Percentiles rank a stretch among this genome's conserved stretches.
These are phyloP conservation scores for honey bee (Apis mellifera) DNA, from an alignment of 1,140 invertebrate genomes.

Conservation along the genomic window Amel_HAv3.1 CM009945.2:3948501-3949000, in stretches of 20 bases:
- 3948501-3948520: no score
- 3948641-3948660: no score
- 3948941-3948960: conserved; percentile 73
- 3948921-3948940: conserved; percentile 80
- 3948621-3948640: no score
- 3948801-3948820: conserved; percentile 10
- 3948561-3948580: no score
- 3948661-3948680: no score
- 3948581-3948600: no score
- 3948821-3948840: conserved; percentile 76
- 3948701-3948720: no score
- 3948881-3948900: conserved; percentile 81
- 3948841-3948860: conserved; percentile 75
- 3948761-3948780: neutral
- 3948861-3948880: conserved; percentile 80
- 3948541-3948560: no score
- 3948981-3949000: conserved; percentile 77
- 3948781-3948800: neutral
- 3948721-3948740: no score
- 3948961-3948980: conserved; percentile 78
- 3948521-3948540: no score
- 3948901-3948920: conserved; percentile 80
- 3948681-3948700: no score
- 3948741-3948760: neutral
- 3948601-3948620: no score